Evolutionary conservation across 2,888 invertebrate genomes (phyloP), one percentile per base, ranked within the genome.

Genomic region (Tipula confusa): DNA sequence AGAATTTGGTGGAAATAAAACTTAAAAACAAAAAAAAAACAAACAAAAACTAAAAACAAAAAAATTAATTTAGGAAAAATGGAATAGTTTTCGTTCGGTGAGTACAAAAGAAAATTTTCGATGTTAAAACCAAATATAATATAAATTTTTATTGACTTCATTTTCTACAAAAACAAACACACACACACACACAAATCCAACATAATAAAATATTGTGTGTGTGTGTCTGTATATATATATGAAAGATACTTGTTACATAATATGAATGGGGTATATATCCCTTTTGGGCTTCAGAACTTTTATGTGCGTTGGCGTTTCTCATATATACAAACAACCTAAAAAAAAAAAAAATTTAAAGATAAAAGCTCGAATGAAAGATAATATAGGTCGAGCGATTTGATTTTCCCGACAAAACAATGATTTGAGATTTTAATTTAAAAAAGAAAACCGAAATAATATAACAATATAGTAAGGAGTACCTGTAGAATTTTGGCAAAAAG

Each of bases 131-230:
- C n/a, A 64, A 24, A 24, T 24, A 9, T n/a, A n/a, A n/a, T 3
- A 64, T 64, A 64, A 64, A 64, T 64, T 64, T 64, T 64, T 64
- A 64, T 64, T 64, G 64, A 64, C 64, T 64, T 64, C 64, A 24
- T 64, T 64, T 64, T 64, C 24, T n/a, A n/a, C n/a, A n/a, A n/a
- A n/a, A n/a, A n/a, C n/a, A n/a, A n/a, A n/a, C 33, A 33, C 33
- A 11, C 33, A 33, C 7, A 33, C 24, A 24, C 64, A 64, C 64
- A 64, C 64, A 18, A 64, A 64, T 24, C n/a, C n/a, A n/a, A 24
- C 18, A 64, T 64, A 64, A 24, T n/a, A n/a, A n/a, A n/a, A n/a
- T 43, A 43, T n/a, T 43, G 6, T 36, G 36, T 36, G 36, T 6
- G 36, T 6, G 9, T 2, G 36, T 36, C 1, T 36, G 0, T 36